Percentiles rank a stretch among this genome's conserved stretches.
These are phyloP conservation scores for Drosophila suboccidentalis DNA, from an alignment of 2,888 invertebrate genomes.

Conservation along the genomic window DNA sequence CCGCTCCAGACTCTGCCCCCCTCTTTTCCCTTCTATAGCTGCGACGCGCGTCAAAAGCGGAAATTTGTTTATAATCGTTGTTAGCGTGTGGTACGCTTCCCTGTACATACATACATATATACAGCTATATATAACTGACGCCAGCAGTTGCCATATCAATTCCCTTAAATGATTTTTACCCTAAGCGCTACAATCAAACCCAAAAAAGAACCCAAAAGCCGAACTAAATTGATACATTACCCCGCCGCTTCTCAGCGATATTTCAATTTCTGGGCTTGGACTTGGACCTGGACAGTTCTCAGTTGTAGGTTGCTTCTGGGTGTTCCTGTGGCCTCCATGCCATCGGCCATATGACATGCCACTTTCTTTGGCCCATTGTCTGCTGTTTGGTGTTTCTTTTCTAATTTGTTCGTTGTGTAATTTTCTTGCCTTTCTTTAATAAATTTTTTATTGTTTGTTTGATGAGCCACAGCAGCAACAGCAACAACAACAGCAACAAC, in stretches of 20 bases:
- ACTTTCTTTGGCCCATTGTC: constrained; percentile 68
- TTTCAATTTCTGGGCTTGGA: constrained; percentile 63
- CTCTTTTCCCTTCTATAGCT: not conserved
- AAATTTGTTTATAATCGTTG: constrained; percentile 81
- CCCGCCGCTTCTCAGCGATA: constrained; percentile 55
- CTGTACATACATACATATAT: constrained; percentile 4
- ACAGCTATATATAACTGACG: constrained; percentile 19
- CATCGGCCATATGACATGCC: constrained; percentile 74
- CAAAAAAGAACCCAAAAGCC: constrained; percentile 18
- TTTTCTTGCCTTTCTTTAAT: constrained; percentile 76
- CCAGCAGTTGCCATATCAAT: constrained; percentile 65
- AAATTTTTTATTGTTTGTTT: constrained; percentile 82
- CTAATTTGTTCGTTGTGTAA: constrained; percentile 76
- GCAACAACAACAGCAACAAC: constrained; percentile 32
- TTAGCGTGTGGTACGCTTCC: constrained; percentile 63
- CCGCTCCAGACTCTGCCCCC: not conserved
- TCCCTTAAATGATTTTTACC: constrained; percentile 72
- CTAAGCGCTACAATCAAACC: constrained; percentile 69
- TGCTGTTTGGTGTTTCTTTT: constrained; percentile 39
- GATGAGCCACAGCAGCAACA: constrained; percentile 43
- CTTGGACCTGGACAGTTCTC: constrained; percentile 13
- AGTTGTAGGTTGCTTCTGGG: constrained; percentile 64
- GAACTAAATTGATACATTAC: constrained; percentile 77
- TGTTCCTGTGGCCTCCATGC: constrained; percentile 56
- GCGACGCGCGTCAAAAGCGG: constrained; percentile 78